phyloP scores from a whole-genome alignment of 2,888 invertebrate genomes.

The Sesia bembeciformis region DNA sequence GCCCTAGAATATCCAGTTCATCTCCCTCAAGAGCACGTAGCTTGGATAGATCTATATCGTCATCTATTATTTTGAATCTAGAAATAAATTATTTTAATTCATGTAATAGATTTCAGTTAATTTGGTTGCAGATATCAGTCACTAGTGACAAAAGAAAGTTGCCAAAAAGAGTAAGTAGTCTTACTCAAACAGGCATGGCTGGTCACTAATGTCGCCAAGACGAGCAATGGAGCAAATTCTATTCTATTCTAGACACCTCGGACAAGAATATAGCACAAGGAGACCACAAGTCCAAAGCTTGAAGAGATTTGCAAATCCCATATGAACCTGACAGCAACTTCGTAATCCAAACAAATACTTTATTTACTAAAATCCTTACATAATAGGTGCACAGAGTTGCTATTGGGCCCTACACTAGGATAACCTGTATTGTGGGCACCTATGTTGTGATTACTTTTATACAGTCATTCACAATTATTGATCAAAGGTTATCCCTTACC shows the following conservation, averaged over 20 bases:
- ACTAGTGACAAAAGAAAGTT: no score
- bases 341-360: no score
- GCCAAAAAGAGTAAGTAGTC: background rate
- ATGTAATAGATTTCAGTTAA: background rate
- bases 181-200: background rate
- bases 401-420: no score
- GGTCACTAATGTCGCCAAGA: background rate
- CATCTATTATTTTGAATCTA: constrained; percentile 90
- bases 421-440: no score
- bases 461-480: no score
- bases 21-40: constrained; percentile 76
- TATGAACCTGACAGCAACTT: no score
- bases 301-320: no score
- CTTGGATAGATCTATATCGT: constrained; percentile 81
- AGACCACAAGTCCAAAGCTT: background rate
- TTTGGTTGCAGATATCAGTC: background rate
- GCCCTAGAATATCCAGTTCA: constrained; percentile 79
- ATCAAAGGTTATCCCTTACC: no score
- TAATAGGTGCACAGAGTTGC: no score
- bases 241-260: background rate
- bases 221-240: background rate
- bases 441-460: no score
- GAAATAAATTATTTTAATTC: constrained; percentile 15
- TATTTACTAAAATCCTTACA: no score
- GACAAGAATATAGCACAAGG: background rate